phyloP scores from a whole-genome alignment of 1,140 invertebrate species.

The Drosophila repletoides region DNA sequence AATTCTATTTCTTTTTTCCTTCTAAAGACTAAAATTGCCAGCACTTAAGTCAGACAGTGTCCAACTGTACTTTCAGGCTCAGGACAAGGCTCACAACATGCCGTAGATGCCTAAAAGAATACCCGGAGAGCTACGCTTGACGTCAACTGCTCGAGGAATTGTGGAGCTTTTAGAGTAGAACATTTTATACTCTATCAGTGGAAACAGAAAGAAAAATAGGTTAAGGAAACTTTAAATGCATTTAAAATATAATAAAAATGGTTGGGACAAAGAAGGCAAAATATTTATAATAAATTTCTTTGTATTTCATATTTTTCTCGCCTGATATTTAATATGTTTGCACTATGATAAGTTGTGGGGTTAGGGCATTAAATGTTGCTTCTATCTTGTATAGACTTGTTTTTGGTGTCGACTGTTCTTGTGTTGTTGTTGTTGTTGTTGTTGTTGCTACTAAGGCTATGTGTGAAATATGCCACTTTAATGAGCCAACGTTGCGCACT shows the following conservation, averaged over 20 bases:
- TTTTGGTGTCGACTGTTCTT: neutral
- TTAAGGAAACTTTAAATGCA: too few relatives aligned
- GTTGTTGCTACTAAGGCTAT: constrained; percentile 57
- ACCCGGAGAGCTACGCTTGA: neutral
- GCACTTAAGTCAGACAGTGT: constrained; percentile 65
- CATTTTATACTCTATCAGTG: constrained; percentile 11
- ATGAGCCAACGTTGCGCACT: constrained; percentile 74
- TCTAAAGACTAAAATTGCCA: constrained; percentile 63
- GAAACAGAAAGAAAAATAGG: too few relatives aligned
- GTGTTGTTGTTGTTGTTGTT: constrained; percentile 44
- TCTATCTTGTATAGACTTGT: neutral
- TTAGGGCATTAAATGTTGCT: constrained; percentile 11
- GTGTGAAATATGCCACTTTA: constrained; percentile 80
- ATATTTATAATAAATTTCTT: too few relatives aligned
- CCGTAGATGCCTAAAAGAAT: constrained; percentile 40
- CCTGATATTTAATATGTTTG: too few relatives aligned
- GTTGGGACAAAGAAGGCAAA: too few relatives aligned
- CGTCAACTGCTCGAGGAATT: constrained; percentile 20
- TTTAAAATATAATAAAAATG: too few relatives aligned
- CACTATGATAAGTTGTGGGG: too few relatives aligned
- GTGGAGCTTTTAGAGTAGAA: constrained; percentile 10
- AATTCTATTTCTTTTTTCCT: constrained; percentile 28
- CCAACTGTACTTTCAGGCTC: constrained; percentile 57
- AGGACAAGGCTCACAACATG: constrained; percentile 39
- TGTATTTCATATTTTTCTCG: too few relatives aligned